These are phyloP conservation scores for Aethes cnicana DNA, from an alignment of 2,888 invertebrate species.

Conservation along the genomic window DNA sequence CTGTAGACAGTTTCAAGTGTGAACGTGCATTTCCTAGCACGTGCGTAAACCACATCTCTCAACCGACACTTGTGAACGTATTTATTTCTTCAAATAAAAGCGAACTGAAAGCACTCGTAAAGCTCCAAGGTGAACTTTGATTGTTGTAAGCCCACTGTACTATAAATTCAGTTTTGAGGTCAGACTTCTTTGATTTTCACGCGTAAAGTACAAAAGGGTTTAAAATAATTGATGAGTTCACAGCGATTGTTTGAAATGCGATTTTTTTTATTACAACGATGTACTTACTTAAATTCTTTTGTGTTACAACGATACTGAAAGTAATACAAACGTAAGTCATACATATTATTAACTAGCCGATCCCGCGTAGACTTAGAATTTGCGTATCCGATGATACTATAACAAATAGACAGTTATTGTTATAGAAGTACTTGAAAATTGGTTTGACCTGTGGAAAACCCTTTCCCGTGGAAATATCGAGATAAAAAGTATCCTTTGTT, in stretches of 20 bases:
- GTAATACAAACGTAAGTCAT: no score
- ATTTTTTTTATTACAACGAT: no score
- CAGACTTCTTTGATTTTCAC: constrained; percentile 60
- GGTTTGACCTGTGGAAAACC: no score
- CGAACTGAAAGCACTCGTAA: constrained; percentile 62
- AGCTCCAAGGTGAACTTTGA: constrained; percentile 71
- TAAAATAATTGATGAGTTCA: constrained; percentile 38
- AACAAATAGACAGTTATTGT: no score
- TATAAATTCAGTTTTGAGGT: constrained; percentile 65
- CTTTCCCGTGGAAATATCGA: no score
- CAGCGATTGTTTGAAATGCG: constrained; percentile 36
- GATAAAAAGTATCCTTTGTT: no score
- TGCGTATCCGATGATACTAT: no score
- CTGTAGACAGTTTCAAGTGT: constrained; percentile 9
- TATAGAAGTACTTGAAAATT: no score
- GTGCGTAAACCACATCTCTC: constrained; percentile 48
- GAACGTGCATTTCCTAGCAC: constrained; percentile 36
- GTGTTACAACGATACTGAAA: no score
- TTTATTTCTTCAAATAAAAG: constrained; percentile 54
- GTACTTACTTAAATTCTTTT: no score
- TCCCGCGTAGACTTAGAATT: no score
- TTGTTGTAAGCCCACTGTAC: constrained; percentile 57
- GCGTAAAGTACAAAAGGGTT: constrained; percentile 64
- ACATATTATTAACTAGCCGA: no score
- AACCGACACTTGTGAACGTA: constrained; percentile 62